Evolutionary conservation across 2,797 vertebrate species (phyloP), one percentile per base, ranked within the genome.

Genomic region (Enteromius thamalakanensis): DNA sequence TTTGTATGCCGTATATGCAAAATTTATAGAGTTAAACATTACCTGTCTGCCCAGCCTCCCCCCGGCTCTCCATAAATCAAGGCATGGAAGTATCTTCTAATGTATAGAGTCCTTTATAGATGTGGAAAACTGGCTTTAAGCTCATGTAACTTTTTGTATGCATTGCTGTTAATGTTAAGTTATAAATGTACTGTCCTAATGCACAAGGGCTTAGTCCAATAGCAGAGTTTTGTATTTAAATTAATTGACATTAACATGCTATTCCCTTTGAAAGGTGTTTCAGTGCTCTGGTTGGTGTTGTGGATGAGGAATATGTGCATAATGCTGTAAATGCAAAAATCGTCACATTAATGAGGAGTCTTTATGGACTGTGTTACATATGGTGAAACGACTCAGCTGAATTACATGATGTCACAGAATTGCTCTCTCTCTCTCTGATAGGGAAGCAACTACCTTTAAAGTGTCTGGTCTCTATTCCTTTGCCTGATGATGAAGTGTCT

Each of bases 381-480:
- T 76, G 87, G 92, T 91, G 89, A 91, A 86, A 85, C 85, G 53
- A 8, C 88, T 92, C 86, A 87, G 92, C 90, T 68, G 88, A 91
- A 91, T 90, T 82, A 88, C 92, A 94, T 94, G 93, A 95, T 94
- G 94, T 95, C 94, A 95, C 87, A 85, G 85, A 86, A 40, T 84
- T 45, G 23, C n/a, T 76, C 10, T n/a, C 77, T 84, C 87, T 87
- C 89, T 88, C 88, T 89, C 88, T 90, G 89, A 69, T 79, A 81
- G 80, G 89, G 51, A 14, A 85, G 80, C 81, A 76, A 55, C 47
- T 68, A 68, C 80, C 55, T 78, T 83, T 79, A 78, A 70, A 71
- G 53, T 70, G 12, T 84, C 21, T 72, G 29, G 23, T n/a, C 81
- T 83, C 79, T 87, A 71, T 80, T 80, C 87, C 71, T 90, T 87